Percentiles rank a stretch among this genome's conserved stretches.
phyloP scores from a whole-genome alignment of 2,113 vertebrate genomes.

The Laticauda laticaudata region DNA sequence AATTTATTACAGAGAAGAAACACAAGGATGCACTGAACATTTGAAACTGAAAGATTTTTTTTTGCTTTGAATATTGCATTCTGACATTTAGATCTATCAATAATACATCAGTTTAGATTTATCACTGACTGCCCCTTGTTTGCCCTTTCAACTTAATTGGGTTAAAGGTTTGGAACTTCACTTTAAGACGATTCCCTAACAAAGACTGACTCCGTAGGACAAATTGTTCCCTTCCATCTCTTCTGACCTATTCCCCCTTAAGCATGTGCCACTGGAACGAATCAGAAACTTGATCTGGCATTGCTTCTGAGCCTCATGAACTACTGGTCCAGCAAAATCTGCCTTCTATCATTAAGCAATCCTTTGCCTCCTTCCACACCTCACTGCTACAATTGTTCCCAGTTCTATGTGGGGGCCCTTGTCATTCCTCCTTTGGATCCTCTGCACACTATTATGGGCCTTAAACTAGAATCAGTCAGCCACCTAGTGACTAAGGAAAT shows the following conservation, averaged over 20 bases:
- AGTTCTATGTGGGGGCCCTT: background rate
- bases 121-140: background rate
- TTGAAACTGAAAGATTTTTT: too few species aligned
- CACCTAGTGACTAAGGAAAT: background rate
- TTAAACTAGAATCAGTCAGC: background rate
- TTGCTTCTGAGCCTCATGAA: constrained; percentile 36
- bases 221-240: background rate
- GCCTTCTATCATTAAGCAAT: constrained; percentile 61
- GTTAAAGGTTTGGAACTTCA: background rate
- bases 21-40: background rate
- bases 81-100: background rate
- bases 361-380: background rate
- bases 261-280: constrained; percentile 19
- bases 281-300: constrained; percentile 37
- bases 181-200: background rate
- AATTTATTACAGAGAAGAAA: background rate
- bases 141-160: background rate
- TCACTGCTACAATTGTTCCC: constrained; percentile 8
- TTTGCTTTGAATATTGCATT: too few species aligned
- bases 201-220: background rate
- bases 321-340: constrained; percentile 39
- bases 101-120: background rate
- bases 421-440: background rate
- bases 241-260: constrained; percentile 19
- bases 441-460: constrained; percentile 1